Evolutionary conservation across 2,797 vertebrate species (phyloP), one percentile per base, ranked within the genome.

Genomic region (Gymnothorax reevesii): DNA sequence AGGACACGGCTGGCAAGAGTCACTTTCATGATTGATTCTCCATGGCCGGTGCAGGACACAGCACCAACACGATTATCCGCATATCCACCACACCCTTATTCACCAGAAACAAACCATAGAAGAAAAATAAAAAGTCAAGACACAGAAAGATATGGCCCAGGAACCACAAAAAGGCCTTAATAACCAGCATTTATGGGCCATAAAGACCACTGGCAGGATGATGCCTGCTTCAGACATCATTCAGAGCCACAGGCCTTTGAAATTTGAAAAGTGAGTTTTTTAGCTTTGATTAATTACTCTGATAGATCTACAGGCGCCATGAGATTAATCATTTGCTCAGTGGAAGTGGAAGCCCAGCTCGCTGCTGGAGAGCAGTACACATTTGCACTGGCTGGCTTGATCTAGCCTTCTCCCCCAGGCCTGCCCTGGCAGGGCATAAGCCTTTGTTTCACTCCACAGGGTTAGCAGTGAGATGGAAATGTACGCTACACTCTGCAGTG

Each of bases 1-100:
- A 96, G 92, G 88, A 96, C 91, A 89, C 93, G 92, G 89, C 93
- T 94, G 90, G 89, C 94, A 88, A 96, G 88, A 85, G 92, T 94
- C 85, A 94, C 90, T 94, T 96, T 96, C 86, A 95, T 94, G 92
- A 96, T 95, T 86, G 94, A 94, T 89, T 96, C 93, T 92, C 91
- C 92, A 75, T 93, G 93, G 73, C 90, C 91, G 8, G 94, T 96
- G 91, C 94, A 94, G 84, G 93, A 95, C 52, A 95, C 94, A 2
- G 94, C 94, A 62, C 92, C 93, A 89, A 66, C 91, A 0, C 88
- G 33, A 77, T 94, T 96, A 90, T 95, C 94, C 89, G 93, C 93
- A 83, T 92, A 94, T 85, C 90, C 93, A 84, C 95, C 94, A 89
- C 88, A 95, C 85, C 92, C 92, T 96, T 75, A 84, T 84, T 85